phyloP scores from a whole-genome alignment of 2,113 vertebrate genomes.

The Pituophis catenifer region DNA sequence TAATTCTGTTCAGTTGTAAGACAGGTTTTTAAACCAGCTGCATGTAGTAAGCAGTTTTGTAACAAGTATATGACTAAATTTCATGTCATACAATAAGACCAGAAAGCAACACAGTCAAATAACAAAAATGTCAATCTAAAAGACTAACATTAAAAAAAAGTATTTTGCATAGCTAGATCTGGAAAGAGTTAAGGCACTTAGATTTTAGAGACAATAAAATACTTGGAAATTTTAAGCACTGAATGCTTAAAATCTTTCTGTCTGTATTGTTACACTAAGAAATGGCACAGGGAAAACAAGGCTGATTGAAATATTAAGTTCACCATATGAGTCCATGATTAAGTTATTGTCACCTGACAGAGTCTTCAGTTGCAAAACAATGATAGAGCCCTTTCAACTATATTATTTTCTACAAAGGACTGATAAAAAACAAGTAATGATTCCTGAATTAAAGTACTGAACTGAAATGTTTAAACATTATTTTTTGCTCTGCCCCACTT shows the following conservation, averaged over 20 bases:
- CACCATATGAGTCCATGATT: conserved; percentile 28
- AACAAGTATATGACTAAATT: conserved; percentile 65
- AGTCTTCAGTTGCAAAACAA: conserved; percentile 50
- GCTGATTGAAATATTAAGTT: conserved; percentile 52
- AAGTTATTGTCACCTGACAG: conserved; percentile 46
- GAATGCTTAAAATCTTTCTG: conserved; percentile 65
- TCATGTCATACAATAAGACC: conserved; percentile 69
- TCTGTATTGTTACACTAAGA: conserved; percentile 67
- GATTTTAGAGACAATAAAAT: conserved; percentile 70
- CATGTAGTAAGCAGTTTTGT: conserved; percentile 68
- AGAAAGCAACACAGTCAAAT: conserved; percentile 67
- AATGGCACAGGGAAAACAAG: conserved; percentile 53
- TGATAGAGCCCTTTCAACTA: conserved; percentile 59
- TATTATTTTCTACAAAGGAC: conserved; percentile 23
- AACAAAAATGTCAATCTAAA: conserved; percentile 66
- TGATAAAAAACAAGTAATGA: conserved; percentile 18
- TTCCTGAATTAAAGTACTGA: conserved; percentile 32
- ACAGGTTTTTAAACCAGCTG: conserved; percentile 74
- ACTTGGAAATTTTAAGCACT: conserved; percentile 66
- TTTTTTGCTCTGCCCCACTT: conserved; percentile 8
- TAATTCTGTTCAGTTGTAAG: conserved; percentile 62
- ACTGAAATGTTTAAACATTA: conserved; percentile 18
- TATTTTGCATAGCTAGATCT: conserved; percentile 97
- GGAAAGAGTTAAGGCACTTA: conserved; percentile 95
- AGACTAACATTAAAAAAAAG: conserved; percentile 73